phyloP scores from a whole-genome alignment of 2,888 invertebrate genomes.

The Podotricha telesiphe region DNA sequence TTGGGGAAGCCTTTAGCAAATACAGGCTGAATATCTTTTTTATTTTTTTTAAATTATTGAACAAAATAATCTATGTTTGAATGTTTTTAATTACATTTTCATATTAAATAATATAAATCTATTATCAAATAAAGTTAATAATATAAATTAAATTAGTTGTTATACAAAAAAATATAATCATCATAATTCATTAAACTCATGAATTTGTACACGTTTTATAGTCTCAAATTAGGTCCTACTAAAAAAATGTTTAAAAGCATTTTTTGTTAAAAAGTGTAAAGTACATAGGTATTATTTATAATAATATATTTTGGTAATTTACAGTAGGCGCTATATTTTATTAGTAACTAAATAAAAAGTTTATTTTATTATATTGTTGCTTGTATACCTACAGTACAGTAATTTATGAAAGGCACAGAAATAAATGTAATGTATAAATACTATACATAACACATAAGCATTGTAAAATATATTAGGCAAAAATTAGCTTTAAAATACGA shows the following conservation, averaged over 20 bases:
- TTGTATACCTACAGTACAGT: neutral
- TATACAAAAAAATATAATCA: neutral
- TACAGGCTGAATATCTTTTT: constrained; percentile 11
- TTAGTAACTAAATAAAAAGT: too few species aligned
- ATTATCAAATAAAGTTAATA: neutral
- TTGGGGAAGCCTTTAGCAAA: constrained; percentile 12
- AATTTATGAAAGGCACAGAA: neutral
- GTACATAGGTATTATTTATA: too few species aligned
- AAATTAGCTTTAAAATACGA: neutral
- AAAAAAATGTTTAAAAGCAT: too few species aligned
- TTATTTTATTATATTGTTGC: too few species aligned
- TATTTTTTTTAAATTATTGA: neutral
- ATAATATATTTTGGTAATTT: too few species aligned
- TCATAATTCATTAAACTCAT: neutral
- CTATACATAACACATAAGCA: neutral
- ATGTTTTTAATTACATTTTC: neutral
- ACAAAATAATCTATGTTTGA: too few species aligned
- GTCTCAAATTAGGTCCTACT: neutral
- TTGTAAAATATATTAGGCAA: neutral
- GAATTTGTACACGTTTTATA: neutral
- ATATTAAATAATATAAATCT: too few species aligned
- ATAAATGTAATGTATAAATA: neutral
- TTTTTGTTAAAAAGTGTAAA: too few species aligned
- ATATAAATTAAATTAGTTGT: too few species aligned
- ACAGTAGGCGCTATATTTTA: too few species aligned